Evolutionary conservation across 2,113 vertebrate genomes (phyloP).

Genomic region (Otocyon megalotis): DNA sequence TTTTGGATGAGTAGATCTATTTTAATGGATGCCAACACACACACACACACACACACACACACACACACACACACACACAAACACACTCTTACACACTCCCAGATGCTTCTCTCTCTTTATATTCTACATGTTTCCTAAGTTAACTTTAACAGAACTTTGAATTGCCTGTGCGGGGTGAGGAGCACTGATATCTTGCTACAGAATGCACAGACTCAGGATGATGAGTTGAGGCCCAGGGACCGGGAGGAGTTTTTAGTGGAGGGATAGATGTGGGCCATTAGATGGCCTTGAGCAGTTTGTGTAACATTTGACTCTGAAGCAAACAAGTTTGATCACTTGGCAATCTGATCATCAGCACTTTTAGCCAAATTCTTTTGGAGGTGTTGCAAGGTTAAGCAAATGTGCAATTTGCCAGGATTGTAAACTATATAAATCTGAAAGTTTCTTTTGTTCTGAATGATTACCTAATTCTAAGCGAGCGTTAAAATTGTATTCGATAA

Average conservation of each 20-base stretch:
- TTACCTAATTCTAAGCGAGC: not conserved
- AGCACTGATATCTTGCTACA: not conserved
- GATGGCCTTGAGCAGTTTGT: not conserved
- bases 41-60: no score
- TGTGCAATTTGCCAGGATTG: not conserved
- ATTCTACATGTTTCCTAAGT: not conserved
- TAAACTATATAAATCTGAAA: not conserved
- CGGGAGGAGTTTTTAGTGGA: not conserved
- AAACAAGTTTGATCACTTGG: not conserved
- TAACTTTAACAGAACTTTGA: slow-evolving; percentile 38
- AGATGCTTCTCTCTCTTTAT: not conserved
- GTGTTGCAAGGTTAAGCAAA: slow-evolving; percentile 9
- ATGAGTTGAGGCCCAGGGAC: not conserved
- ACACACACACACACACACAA: not conserved
- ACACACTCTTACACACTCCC: no score
- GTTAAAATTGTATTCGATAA: not conserved
- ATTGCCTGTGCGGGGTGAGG: not conserved
- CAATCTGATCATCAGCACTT: not conserved
- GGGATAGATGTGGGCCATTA: not conserved
- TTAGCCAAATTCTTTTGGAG: not conserved
- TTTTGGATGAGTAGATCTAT: not conserved
- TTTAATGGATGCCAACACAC: slow-evolving; percentile 26
- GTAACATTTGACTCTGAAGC: not conserved
- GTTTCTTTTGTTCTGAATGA: not conserved
- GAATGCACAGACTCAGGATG: no score